Base-by-base conservation (phyloP, 2,113 vertebrate genomes). In the Pseudopodoces humilis region DNA sequence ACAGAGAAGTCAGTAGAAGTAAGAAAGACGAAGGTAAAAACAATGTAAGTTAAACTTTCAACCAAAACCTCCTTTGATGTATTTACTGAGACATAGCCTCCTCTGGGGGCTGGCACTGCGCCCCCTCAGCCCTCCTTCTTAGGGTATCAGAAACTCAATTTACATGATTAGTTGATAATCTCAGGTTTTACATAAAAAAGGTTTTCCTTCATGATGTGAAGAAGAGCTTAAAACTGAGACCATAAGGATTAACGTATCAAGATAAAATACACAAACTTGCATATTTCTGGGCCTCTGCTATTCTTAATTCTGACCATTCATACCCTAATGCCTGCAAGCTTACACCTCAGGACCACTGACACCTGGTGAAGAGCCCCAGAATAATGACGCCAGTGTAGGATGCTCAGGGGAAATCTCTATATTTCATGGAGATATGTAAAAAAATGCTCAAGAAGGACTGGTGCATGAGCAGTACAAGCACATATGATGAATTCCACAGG, bases 71-170 rank as follows among this genome's bases (percentile, higher is more conserved):
- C 33, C 19, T 71, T n/a, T 50, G 43, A 64, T 63, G 20, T 33
- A 70, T 16, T 87, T 68, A 59, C 19, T 47, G 16, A 92, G 56
- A 77, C 23, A 72, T 3, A 62, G 37, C 25, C 4, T 91, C 14
- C 55, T 31, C 49, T 1, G 1, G 31, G 28, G 37, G n/a, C 27
- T 49, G 31, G 77, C 25, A 49, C 18, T 49, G 41, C 0, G 0
- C 18, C 15, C 14, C 25, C 31, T 63, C 23, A 4, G 4, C 11
- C 8, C 15, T 10, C 4, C 22, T 71, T 76, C 77, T 72, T 53
- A 88, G 58, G 60, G 65, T 74, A 84, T 71, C 44, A 63, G 41
- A 78, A 53, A 46, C 53, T 78, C 49, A 62, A 0, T 86, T 76
- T 71, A 78, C 16, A 31, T 58, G 18, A 44, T 60, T 82, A 76